These are phyloP conservation scores for Theocolax elegans DNA, from an alignment of 1,140 invertebrate genomes.

Conservation along the genomic window DNA sequence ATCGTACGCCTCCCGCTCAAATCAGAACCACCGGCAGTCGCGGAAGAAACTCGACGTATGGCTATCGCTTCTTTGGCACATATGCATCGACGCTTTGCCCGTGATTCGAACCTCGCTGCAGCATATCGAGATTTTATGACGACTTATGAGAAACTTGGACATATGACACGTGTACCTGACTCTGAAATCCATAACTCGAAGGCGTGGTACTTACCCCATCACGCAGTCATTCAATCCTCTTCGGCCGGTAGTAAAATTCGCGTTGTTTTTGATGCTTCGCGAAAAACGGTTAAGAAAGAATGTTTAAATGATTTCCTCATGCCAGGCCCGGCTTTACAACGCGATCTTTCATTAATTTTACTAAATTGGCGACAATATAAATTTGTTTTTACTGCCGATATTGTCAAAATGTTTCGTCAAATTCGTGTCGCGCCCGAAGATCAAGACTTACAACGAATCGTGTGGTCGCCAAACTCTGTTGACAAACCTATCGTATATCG, in stretches of 20 bases:
- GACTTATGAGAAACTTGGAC: not conserved
- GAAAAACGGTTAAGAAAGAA: not conserved
- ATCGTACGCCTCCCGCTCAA: constrained; percentile 12
- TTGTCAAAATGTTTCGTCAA: too few relatives aligned
- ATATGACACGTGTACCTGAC: not conserved
- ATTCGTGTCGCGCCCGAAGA: too few relatives aligned
- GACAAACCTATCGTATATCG: not conserved
- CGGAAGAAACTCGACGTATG: not conserved
- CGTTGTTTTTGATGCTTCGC: too few relatives aligned
- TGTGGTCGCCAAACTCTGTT: constrained; percentile 38
- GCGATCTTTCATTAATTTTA: too few relatives aligned
- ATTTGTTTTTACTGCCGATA: too few relatives aligned
- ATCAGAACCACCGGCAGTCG: not conserved
- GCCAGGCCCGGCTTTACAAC: too few relatives aligned
- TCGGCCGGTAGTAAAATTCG: constrained; percentile 1
- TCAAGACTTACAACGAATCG: too few relatives aligned
- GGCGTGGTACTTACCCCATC: too few relatives aligned
- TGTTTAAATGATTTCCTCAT: constrained; percentile 33
- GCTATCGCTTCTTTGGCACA: not conserved
- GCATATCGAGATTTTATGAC: constrained; percentile 17
- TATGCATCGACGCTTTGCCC: too few relatives aligned
- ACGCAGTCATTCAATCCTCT: constrained; percentile 1
- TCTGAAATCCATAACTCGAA: not conserved
- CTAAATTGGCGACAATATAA: too few relatives aligned
- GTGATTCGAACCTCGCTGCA: not conserved